Base-by-base conservation (phyloP, 2,888 invertebrate genomes). In the Papilio elwesi region DNA sequence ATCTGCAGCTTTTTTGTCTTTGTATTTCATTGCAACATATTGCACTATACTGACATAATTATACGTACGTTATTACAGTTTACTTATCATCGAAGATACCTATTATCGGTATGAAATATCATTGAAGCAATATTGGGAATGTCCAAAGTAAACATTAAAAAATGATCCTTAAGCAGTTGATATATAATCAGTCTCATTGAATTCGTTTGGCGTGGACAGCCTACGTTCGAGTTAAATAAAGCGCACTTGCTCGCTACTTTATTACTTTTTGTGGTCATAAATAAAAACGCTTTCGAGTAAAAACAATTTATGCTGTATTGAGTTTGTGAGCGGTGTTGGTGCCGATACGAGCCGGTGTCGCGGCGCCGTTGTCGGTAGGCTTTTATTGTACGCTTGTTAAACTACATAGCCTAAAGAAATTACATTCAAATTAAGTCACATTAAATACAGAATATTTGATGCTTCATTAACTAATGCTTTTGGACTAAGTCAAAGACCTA, bases 261-360 rank as follows among this genome's bases (percentile, higher is more conserved):
- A 90, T 87, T 88, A 87, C 90, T 91, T 91, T 91, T 91, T 92
- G 90, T 89, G 83, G 82, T 84, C 85, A 88, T 91, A 90, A 90
- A 91, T 90, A 89, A 87, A 87, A 87, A 87, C 84, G 83, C 83
- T 88, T 87, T 87, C 85, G 84, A 85, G 84, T 85, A 86, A 87
- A 88, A 88, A 89, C 85, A 88, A 86, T 89, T 90, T 87, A 86
- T 86, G 81, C 78, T 82, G 83, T 85, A 87, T 86, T 82, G 83
- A 83, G 81, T 81, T 83, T 82, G 86, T 87, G 85, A 85, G 83
- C 85, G 84, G 84, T 78, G 82, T 79, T 79, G 78, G 78, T 43
- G 64, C 26, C 53, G 62, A 36, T 15, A 43, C 49, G 49, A 55
- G 43, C 15, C 53, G 66, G 38, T 59, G 26, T 69, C 51, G 15